These are phyloP conservation scores for Allolobophora icterica DNA, from an alignment of 2,888 invertebrate genomes.

Conservation along the genomic window DNA sequence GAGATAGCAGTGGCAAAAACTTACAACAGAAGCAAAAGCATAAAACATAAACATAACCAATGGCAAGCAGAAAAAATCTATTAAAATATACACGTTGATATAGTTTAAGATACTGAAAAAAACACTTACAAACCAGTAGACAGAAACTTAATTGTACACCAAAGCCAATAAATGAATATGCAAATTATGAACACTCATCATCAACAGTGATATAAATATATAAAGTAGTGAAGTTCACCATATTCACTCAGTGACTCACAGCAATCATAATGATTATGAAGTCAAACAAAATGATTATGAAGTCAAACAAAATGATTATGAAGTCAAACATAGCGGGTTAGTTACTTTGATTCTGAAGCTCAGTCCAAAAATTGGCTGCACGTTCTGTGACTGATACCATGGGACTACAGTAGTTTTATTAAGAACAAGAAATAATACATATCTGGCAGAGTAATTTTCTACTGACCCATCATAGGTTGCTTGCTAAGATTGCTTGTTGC, in stretches of 20 bases:
- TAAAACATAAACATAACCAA: neutral
- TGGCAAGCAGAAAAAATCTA: neutral
- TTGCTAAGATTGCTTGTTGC: slow-evolving; percentile 29
- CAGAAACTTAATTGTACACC: neutral
- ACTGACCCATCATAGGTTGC: slow-evolving; percentile 20
- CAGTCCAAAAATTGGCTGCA: neutral
- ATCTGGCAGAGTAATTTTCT: neutral
- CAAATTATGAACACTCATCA: neutral
- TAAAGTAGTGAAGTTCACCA: neutral
- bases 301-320: neutral
- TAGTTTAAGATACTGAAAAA: neutral
- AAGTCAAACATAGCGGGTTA: neutral
- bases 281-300: no score
- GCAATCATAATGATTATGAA: no score
- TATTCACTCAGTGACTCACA: neutral
- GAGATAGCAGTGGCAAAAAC: no score
- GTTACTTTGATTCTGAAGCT: neutral
- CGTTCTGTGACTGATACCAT: neutral
- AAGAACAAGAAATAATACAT: neutral
- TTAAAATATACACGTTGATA: neutral
- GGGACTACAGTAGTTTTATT: neutral
- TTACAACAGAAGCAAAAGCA: neutral
- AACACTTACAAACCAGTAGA: neutral
- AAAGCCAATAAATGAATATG: neutral
- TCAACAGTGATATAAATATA: neutral